Base-by-base conservation (phyloP, 2,113 vertebrate species). In the Pterocles orientalis region DNA sequence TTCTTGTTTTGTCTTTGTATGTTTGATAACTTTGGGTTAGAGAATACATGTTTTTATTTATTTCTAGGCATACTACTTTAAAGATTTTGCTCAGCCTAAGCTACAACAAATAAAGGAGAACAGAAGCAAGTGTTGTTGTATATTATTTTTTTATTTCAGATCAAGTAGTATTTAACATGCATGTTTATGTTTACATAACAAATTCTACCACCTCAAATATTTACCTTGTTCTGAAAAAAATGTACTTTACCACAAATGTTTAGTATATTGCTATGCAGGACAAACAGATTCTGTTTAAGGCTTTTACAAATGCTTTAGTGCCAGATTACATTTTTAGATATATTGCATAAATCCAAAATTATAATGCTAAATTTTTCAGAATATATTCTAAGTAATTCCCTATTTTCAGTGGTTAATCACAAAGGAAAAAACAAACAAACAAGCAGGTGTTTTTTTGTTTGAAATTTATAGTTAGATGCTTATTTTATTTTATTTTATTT, bases 371-470 rank as follows among this genome's bases (percentile, higher is more conserved):
- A 1, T 33, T 64, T 86, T 88, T 86, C 41, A 54, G 28, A 80
- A 69, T 20, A 84, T 33, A 11, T 85, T 50, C 10, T n/a, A 28
- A 62, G 3, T 47, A 7, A 51, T 64, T 56, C 6, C 16, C 2
- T 6, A 12, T 64, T 81, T 79, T 72, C 18, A 50, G 14, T 70
- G 1, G 5, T 65, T 58, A 51, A 23, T 33, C 31, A 56, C 4
- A 1, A 1, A 68, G 5, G 39, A 24, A 19, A 18, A 20, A 25
- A 56, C 41, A 41, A 41, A 41, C 41, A 51, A 18, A 54, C 10
- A 25, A 19, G 18, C 7, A 7, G 2, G 4, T 23, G 0, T 1
- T 18, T 14, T 45, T 94, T 69, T 0, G 12, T 66, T 71, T 89
- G 14, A 71, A 41, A 80, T 66, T 41, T 41, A 33, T 2, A 28